phyloP scores from a whole-genome alignment of 2,888 invertebrate genomes.

The Belgica antarctica region DNA sequence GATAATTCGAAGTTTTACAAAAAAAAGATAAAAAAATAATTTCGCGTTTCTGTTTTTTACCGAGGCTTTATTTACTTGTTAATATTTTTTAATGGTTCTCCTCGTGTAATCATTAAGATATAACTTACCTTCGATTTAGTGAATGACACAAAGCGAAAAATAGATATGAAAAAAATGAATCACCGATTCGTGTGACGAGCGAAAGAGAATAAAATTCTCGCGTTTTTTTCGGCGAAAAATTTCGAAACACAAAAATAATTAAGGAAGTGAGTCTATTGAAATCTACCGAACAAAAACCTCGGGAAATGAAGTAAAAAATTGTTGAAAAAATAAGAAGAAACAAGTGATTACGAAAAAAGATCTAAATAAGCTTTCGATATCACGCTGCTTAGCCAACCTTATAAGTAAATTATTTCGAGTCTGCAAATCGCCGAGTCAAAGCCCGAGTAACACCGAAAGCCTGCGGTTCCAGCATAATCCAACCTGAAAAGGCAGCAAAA shows the following conservation, averaged over 20 bases:
- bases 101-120: too few species aligned
- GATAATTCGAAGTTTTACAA: too few species aligned
- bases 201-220: constrained; percentile 6
- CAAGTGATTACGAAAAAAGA: constrained; percentile 14
- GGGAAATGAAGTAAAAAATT: neutral
- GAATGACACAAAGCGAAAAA: constrained; percentile 9
- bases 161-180: constrained; percentile 12
- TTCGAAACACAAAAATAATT: constrained; percentile 1
- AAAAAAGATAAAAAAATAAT: too few species aligned
- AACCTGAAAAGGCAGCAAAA: constrained; percentile 1
- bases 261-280: constrained; percentile 17
- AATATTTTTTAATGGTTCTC: constrained; percentile 8
- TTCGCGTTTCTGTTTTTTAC: too few species aligned
- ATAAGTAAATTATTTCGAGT: constrained; percentile 7
- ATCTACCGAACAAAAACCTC: neutral
- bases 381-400: constrained; percentile 17
- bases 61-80: constrained; percentile 6
- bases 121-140: constrained; percentile 1
- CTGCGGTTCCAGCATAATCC: neutral
- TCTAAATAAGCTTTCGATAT: constrained; percentile 19
- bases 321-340: constrained; percentile 15
- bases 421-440: too few species aligned
- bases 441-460: too few species aligned
- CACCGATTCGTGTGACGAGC: neutral
- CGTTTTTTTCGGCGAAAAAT: constrained; percentile 5